These are phyloP conservation scores for Synergus japonicus DNA, from an alignment of 2,888 invertebrate species.

Conservation along the genomic window DNA sequence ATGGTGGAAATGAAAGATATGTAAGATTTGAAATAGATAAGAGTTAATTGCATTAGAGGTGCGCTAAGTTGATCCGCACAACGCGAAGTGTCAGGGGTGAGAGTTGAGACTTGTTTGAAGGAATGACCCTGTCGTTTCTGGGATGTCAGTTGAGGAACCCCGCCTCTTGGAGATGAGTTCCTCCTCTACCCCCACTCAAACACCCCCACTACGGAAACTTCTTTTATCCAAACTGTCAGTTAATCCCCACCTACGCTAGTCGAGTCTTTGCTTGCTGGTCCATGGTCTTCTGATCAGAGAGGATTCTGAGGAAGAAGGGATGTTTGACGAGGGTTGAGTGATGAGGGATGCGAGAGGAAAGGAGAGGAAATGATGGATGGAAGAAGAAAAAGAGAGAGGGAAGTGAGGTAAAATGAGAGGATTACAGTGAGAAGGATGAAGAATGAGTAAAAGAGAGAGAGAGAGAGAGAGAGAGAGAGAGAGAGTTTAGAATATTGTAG, in stretches of 20 bases:
- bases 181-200: conserved; percentile 35
- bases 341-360: conserved; percentile 17
- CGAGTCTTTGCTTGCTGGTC: conserved; percentile 31
- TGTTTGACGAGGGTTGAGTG: background rate
- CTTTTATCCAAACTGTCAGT: conserved; percentile 58
- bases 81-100: conserved; percentile 6
- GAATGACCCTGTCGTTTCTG: conserved; percentile 29
- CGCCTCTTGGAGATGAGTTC: conserved; percentile 45
- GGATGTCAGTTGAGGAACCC: conserved; percentile 39
- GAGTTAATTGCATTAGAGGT: background rate
- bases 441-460: background rate
- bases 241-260: conserved; percentile 55
- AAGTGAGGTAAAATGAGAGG: conserved; percentile 29
- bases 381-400: conserved; percentile 41
- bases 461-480: background rate
- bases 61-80: background rate
- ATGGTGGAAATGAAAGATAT: background rate
- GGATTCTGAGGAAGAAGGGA: background rate
- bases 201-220: conserved; percentile 46
- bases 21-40: background rate
- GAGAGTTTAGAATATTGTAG: background rate
- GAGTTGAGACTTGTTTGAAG: conserved; percentile 41
- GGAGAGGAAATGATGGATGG: conserved; percentile 36
- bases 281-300: background rate
- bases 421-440: background rate